These are phyloP conservation scores for Mycalesis mineus DNA, from an alignment of 2,888 invertebrate species.

Conservation along the genomic window DNA sequence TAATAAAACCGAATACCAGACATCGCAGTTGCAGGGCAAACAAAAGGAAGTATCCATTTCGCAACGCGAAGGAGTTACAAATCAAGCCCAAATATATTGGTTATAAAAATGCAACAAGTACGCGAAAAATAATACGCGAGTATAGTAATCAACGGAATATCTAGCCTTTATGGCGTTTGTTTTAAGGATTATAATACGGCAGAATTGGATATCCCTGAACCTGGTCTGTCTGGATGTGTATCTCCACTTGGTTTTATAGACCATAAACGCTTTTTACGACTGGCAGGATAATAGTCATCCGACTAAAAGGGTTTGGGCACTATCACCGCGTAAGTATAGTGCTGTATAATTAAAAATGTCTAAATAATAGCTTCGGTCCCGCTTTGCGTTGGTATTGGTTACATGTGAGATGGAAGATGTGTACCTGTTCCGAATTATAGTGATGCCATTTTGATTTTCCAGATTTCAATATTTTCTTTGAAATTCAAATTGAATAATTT, in stretches of 20 bases:
- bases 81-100: conserved; percentile 76
- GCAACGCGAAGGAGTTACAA: conserved; percentile 67
- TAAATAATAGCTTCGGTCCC: conserved; percentile 27
- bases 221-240: conserved; percentile 47
- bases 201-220: conserved; percentile 17
- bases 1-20: conserved; percentile 14
- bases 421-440: neutral
- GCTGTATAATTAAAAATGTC: conserved; percentile 64
- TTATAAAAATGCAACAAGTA: conserved; percentile 78
- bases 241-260: conserved; percentile 74
- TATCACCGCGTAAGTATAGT: conserved; percentile 30
- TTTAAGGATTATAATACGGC: conserved; percentile 28
- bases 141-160: neutral
- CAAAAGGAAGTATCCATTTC: conserved; percentile 49
- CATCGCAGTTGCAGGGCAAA: conserved; percentile 26
- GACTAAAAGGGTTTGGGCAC: conserved; percentile 67
- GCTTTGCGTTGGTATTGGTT: neutral
- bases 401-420: neutral
- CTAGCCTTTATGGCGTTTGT: conserved; percentile 28
- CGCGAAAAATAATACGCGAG: conserved; percentile 59
- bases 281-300: conserved; percentile 71
- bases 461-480: too few relatives aligned
- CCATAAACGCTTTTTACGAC: conserved; percentile 70
- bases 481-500: too few relatives aligned
- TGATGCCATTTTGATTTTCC: neutral